These are phyloP conservation scores for Oreochromis mossambicus DNA, from an alignment of 2,797 vertebrate species.

Conservation along the genomic window DNA sequence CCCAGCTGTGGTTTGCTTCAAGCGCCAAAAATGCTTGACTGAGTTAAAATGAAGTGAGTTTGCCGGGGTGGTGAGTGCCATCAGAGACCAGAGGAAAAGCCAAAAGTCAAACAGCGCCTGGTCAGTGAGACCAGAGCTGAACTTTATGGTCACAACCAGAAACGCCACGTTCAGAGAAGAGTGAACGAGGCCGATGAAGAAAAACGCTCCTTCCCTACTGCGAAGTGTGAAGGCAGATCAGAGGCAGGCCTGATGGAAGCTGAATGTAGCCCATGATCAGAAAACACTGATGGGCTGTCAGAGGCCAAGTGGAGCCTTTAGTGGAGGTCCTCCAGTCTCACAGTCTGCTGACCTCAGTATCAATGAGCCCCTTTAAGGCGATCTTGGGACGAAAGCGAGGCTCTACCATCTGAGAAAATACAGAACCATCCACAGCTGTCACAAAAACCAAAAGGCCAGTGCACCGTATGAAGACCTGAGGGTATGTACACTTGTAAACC, in stretches of 20 bases:
- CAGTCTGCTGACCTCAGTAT: neutral
- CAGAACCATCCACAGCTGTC: neutral
- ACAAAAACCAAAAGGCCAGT: neutral
- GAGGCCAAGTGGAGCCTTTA: neutral
- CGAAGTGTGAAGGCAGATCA: neutral
- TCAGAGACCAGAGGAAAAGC: neutral
- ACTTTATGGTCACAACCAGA: neutral
- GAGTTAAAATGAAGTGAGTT: neutral
- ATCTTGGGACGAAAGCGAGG: neutral
- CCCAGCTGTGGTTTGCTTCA: too few species aligned
- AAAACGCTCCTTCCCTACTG: neutral
- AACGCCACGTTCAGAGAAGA: neutral
- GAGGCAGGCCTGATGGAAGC: neutral
- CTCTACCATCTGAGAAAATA: neutral
- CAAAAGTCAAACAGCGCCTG: neutral
- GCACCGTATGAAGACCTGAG: neutral
- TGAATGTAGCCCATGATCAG: neutral
- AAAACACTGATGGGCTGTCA: neutral
- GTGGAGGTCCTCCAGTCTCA: neutral
- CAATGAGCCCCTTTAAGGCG: neutral
- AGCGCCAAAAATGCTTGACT: too few species aligned
- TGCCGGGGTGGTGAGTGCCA: neutral
- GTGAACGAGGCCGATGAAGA: neutral
- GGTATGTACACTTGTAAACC: neutral
- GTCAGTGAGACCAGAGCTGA: neutral